Evolutionary conservation across 1,140 invertebrate species (phyloP), one percentile per base, ranked within the genome.

Genomic region (Meloidogyne chitwoodi): DNA sequence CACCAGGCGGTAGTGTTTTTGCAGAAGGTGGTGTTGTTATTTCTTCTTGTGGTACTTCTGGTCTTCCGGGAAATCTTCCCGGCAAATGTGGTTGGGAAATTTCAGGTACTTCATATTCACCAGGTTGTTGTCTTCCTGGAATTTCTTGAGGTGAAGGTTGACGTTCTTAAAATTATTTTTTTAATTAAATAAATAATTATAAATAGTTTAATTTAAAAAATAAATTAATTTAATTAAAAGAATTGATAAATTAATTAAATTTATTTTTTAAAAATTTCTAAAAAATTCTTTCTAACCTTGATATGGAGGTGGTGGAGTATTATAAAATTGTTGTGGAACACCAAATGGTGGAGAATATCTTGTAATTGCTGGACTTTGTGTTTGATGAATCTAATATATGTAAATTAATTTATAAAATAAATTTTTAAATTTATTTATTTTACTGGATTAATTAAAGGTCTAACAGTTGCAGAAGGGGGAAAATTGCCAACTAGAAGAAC

Each of bases 401-500:
- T 19, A 19, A 12, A 14, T 41, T 41, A 41, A 1, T 38, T 38
- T 38, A 8, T 38, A 8, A 38, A 38, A 38, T 38, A 38, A 38
- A 38, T 8, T 38, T 38, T 0, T 8, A 38, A 38, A 38, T 38
- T 38, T 38, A 38, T 0, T 38, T 38, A 38, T 38, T 38, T 38
- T 38, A 11, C 12, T 38, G 29, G 29, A 22, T 34, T 41, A 67
- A 34, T 67, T 67, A 22, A n/a, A 56, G 70, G 70, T 27, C 71
- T 29, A 19, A 73, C 71, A 38, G 41, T 73, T 31, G 71, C 71
- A 22, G 71, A 73, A 12, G 76, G 74, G 8, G 76, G 76, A 26
- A 77, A 77, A 29, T 72, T 73, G 3, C 76, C 76, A 68, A 77
- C 73, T 2, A 77, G 62, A 27, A 77, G 62, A 24, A 77, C 76